A percentile compares a stretch with the other conserved stretches of the same genome.
Conservation (phyloP, 2,113 vertebrate genomes). For the Coptodon rendalli region DNA sequence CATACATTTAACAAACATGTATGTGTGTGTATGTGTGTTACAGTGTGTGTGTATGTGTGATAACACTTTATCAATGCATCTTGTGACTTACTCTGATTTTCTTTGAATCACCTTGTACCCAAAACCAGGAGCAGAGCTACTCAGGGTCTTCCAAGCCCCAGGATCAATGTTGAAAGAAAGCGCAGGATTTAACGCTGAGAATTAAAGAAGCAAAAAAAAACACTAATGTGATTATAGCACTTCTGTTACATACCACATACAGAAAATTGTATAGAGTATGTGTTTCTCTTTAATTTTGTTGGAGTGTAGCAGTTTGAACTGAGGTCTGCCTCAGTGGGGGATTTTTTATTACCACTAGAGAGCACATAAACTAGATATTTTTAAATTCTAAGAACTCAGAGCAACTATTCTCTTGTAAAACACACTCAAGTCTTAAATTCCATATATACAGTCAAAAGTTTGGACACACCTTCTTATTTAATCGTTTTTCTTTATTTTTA, state of each 20-base stretch:
- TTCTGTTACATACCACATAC: too few relatives aligned
- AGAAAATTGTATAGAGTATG: background rate
- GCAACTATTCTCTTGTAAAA: background rate
- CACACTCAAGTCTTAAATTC: background rate
- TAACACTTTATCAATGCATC: background rate
- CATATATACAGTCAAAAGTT: background rate
- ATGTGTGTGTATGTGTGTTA: background rate
- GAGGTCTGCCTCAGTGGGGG: background rate
- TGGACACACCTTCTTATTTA: background rate
- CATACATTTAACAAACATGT: background rate
- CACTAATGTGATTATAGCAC: background rate
- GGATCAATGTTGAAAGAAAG: background rate
- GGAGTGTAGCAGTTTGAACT: background rate
- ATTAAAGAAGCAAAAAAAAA: background rate
- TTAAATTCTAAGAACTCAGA: background rate
- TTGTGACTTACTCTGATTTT: constrained; percentile 13
- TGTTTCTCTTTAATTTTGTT: background rate
- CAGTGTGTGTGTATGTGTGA: too few relatives aligned
- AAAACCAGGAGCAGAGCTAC: constrained; percentile 24
- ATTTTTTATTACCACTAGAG: background rate
- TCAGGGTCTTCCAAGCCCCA: constrained; percentile 46
- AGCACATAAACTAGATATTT: background rate
- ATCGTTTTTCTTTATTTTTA: background rate
- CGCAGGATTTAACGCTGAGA: constrained; percentile 25
- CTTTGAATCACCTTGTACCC: constrained; percentile 69